These are phyloP conservation scores for Dorcus parallelipipedus DNA, from an alignment of 2,888 invertebrate genomes.

Conservation along the genomic window DNA sequence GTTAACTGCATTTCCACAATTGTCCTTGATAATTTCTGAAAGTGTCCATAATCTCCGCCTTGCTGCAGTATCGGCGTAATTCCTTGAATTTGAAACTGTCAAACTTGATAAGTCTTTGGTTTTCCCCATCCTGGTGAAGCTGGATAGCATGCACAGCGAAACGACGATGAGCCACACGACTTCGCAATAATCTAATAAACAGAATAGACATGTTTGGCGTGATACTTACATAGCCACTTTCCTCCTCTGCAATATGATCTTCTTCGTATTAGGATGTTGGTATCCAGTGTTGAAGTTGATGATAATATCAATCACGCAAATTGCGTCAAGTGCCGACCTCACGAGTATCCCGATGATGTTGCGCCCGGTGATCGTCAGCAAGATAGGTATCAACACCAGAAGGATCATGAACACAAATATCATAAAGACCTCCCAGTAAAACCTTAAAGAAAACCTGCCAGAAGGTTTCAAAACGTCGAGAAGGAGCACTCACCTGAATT, in stretches of 20 bases:
- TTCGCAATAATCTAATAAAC: not conserved
- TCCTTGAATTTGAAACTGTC: too few species aligned
- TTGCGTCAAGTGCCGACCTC: constrained; percentile 5
- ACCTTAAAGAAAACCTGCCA: constrained; percentile 7
- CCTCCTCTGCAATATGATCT: constrained; percentile 10
- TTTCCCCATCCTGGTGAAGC: too few species aligned
- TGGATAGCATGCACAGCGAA: too few species aligned
- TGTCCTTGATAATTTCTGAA: too few species aligned
- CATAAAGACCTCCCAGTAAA: constrained; percentile 14
- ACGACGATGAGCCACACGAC: not conserved
- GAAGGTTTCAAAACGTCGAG: not conserved
- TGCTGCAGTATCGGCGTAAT: too few species aligned
- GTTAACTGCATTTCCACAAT: too few species aligned
- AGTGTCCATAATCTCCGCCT: too few species aligned
- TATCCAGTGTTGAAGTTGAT: constrained; percentile 16
- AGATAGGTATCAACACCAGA: constrained; percentile 11
- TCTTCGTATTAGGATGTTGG: constrained; percentile 11
- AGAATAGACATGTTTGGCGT: not conserved
- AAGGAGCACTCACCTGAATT: constrained; percentile 29
- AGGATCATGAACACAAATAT: constrained; percentile 2
- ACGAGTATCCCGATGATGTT: not conserved
- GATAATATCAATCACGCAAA: constrained; percentile 11
- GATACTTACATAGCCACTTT: constrained; percentile 21
- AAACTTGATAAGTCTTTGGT: too few species aligned
- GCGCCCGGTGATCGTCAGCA: not conserved